These are phyloP conservation scores for Chromoteleia sp. DNA, from an alignment of 2,888 invertebrate genomes.

Conservation along the genomic window DNA sequence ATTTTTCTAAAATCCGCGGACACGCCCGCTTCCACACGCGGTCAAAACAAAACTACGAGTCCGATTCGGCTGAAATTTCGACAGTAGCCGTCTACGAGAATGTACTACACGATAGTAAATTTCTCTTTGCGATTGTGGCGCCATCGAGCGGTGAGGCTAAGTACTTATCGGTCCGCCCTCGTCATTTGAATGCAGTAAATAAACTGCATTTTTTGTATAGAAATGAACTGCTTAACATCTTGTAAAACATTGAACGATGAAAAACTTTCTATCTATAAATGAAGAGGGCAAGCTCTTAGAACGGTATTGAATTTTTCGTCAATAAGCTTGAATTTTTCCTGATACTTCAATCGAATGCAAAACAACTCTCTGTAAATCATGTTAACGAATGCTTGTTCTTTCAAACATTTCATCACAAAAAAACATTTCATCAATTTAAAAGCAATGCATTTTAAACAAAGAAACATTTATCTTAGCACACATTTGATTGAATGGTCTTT, in stretches of 20 bases:
- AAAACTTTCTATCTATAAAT: background rate
- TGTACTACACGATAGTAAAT: too few relatives aligned
- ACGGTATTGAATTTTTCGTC: background rate
- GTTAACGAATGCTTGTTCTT: slow-evolving; percentile 19
- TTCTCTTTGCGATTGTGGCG: too few relatives aligned
- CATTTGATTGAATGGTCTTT: slow-evolving; percentile 18
- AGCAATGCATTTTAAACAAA: slow-evolving; percentile 27
- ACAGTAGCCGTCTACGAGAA: too few relatives aligned
- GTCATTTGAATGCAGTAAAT: too few relatives aligned
- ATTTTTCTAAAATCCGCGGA: too few relatives aligned
- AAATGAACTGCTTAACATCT: slow-evolving; percentile 21
- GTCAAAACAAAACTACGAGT: too few relatives aligned
- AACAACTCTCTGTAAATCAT: slow-evolving; percentile 3
- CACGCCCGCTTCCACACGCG: too few relatives aligned
- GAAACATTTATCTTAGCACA: slow-evolving; percentile 7
- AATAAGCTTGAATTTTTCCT: slow-evolving; percentile 2
- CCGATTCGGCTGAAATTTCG: too few relatives aligned
- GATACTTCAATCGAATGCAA: slow-evolving; percentile 19
- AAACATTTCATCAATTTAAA: slow-evolving; percentile 20
- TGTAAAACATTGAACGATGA: slow-evolving; percentile 3
- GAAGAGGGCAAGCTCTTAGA: too few relatives aligned
- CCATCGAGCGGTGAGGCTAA: too few relatives aligned
- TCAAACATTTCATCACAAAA: too few relatives aligned
- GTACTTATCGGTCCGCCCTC: too few relatives aligned
- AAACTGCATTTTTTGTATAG: slow-evolving; percentile 7